Evolutionary conservation across 2,113 vertebrate genomes (phyloP).

Genomic region (Gopherus evgoodei): DNA sequence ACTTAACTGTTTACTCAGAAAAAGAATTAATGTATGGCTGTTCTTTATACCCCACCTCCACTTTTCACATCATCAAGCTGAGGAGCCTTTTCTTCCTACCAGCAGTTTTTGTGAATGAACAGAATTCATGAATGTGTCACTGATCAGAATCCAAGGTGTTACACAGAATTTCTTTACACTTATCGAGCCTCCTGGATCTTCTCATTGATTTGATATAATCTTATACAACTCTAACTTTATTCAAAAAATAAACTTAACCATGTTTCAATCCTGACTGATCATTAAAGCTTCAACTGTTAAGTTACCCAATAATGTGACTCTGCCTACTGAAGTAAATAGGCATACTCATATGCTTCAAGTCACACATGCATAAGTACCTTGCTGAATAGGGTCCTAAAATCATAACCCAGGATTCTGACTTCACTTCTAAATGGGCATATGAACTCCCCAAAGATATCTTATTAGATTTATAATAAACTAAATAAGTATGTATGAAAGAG

Average conservation of each 20-base stretch:
- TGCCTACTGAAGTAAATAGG: background rate
- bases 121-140: background rate
- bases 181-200: background rate
- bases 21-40: constrained; percentile 42
- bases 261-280: background rate
- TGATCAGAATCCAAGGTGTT: background rate
- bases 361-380: background rate
- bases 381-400: background rate
- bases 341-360: background rate
- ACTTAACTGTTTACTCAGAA: constrained; percentile 40
- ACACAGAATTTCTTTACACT: background rate
- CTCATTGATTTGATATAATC: background rate
- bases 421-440: background rate
- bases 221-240: background rate
- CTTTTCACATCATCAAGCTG: constrained; percentile 25
- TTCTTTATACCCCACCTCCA: constrained; percentile 46
- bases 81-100: constrained; percentile 16
- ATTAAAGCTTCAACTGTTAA: background rate
- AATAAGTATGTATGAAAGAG: background rate
- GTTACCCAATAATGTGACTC: background rate
- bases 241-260: background rate
- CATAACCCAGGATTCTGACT: background rate
- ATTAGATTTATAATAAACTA: background rate
- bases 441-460: background rate
- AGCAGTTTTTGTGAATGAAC: constrained; percentile 14